Percentiles rank a stretch among this genome's conserved stretches.
Conservation (phyloP, 2,888 invertebrate genomes). For the Zaprionus bogoriensis region DNA sequence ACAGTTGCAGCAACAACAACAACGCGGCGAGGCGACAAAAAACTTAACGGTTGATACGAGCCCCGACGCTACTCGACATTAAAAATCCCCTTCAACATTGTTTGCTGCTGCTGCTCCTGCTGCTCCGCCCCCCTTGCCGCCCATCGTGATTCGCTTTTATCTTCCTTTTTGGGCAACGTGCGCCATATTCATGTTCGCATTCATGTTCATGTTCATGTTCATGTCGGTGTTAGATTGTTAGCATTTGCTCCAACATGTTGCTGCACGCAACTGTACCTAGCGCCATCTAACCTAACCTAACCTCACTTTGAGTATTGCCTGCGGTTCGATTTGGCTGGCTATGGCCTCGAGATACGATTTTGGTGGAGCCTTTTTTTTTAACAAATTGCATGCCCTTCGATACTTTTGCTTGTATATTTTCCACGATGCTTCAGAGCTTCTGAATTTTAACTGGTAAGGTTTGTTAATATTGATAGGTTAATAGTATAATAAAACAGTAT, state of each 20-base stretch:
- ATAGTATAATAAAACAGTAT: too few relatives aligned
- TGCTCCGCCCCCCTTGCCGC: too few relatives aligned
- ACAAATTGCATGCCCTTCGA: too few relatives aligned
- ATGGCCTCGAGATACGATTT: too few relatives aligned
- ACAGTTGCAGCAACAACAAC: conserved; percentile 43
- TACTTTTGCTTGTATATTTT: too few relatives aligned
- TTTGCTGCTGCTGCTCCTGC: too few relatives aligned
- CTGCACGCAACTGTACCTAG: background rate
- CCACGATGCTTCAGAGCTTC: too few relatives aligned
- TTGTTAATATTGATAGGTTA: too few relatives aligned
- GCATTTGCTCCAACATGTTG: background rate
- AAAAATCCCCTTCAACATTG: conserved; percentile 28
- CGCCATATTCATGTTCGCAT: background rate
- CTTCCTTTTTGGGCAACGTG: too few relatives aligned
- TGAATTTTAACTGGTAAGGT: too few relatives aligned
- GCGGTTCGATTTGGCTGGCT: too few relatives aligned
- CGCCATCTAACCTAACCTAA: background rate
- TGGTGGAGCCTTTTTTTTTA: too few relatives aligned
- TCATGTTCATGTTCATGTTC: background rate
- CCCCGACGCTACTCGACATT: conserved; percentile 7
- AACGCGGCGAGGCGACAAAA: conserved; percentile 30
- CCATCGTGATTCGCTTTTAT: background rate
- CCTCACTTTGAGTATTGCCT: background rate
- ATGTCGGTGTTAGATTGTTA: background rate
- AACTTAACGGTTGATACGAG: conserved; percentile 7